Evolutionary conservation across 2,888 invertebrate genomes (phyloP), one percentile per base, ranked within the genome.

Genomic region (Drosophila rellima): DNA sequence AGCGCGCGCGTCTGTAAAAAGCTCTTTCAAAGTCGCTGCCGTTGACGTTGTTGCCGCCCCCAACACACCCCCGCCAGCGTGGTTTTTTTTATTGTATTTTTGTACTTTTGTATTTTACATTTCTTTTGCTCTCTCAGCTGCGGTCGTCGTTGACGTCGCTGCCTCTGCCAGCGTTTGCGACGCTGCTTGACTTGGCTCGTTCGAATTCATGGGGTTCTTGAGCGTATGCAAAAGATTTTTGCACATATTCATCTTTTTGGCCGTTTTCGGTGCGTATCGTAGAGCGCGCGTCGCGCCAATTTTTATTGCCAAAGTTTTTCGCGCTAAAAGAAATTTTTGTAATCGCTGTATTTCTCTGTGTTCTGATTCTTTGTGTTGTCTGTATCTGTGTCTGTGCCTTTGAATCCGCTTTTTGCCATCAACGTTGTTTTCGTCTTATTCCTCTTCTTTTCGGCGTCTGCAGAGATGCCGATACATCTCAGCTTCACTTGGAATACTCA

Each of bases 191-290:
- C 83, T 70, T 67, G 74, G 75, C 69, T 45, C 47, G 76, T 65
- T 64, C 66, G 80, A 51, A 74, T 87, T 84, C 82, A 85, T 78
- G 83, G 88, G 91, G 91, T 91, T 91, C 91, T 91, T 91, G 91
- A 91, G 90, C 91, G 91, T 88, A 90, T 91, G 90, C 90, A 90
- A 91, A 91, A 91, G 91, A 91, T 91, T 91, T 91, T 91, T 91
- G 91, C 91, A 90, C 91, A 91, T 91, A 91, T 91, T 91, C 91
- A 91, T 91, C 91, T 91, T 91, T 91, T 91, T 91, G 91, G 91
- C 91, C 91, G 91, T 91, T 91, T 91, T 91, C 91, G 91, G 91
- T 91, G 89, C 91, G 91, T 91, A 90, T 91, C 91, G 90, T 89
- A 52, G 79, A 84, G 87, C 83, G 87, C 85, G 87, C 83, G 67